These are phyloP conservation scores for Paramuricea clavata DNA, from an alignment of 92 coral and sea anemone genomes.

Conservation along the genomic window DNA sequence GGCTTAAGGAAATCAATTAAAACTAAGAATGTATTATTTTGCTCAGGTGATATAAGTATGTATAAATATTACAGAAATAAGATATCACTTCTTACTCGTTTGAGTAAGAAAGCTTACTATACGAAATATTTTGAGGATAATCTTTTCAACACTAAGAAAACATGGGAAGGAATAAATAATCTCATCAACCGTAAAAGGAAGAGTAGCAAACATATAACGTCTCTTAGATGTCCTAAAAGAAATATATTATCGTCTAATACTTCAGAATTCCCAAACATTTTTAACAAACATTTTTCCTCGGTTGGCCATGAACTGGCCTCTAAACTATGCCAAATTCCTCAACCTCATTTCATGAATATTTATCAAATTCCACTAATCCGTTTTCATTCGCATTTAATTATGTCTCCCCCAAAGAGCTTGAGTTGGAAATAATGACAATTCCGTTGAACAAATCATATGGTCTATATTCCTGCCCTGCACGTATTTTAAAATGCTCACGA, in stretches of 20 bases:
- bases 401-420: conserved; percentile 45
- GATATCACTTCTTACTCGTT: conserved; percentile 50
- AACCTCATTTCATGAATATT: neutral
- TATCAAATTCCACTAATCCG: conserved; percentile 1
- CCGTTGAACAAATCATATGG: conserved; percentile 61
- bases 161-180: conserved; percentile 61
- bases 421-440: conserved; percentile 39
- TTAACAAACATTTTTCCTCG: conserved; percentile 56
- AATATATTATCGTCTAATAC: conserved; percentile 12
- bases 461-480: conserved; percentile 52
- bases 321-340: conserved; percentile 41
- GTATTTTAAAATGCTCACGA: conserved; percentile 55
- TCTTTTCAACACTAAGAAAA: conserved; percentile 37
- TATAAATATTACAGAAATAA: conserved; percentile 56
- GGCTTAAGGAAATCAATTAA: conserved; percentile 31
- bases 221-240: conserved; percentile 28
- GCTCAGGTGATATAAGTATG: conserved; percentile 30
- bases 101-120: conserved; percentile 59
- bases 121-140: conserved; percentile 39
- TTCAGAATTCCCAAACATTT: conserved; percentile 38
- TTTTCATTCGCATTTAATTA: conserved; percentile 44
- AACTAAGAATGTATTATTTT: conserved; percentile 27
- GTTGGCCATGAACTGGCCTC: conserved; percentile 44
- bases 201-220: conserved; percentile 16
- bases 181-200: conserved; percentile 46